Evolutionary conservation across 2,113 vertebrate species (phyloP), one percentile per base, ranked within the genome.

Genomic region (Gopherus flavomarginatus): DNA sequence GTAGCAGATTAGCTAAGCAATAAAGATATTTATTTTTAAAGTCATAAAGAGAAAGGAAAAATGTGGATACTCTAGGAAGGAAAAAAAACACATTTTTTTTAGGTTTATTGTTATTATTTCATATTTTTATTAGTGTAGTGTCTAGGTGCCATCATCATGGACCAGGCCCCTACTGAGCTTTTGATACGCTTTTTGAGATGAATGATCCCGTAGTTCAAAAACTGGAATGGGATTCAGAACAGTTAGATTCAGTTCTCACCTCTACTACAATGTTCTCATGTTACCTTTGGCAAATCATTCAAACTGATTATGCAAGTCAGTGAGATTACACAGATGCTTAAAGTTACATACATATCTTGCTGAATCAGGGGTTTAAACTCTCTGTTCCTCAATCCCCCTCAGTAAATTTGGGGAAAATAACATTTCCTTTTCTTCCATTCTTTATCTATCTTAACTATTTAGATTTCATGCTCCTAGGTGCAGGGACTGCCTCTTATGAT

Each of bases 21-120:
- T 90, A 90, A 87, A 94, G 44, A 65, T 89, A 85, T 93, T 83
- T 93, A 80, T 49, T 52, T 89, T 87, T 90, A 89, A 85, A 83
- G 92, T 90, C 86, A 92, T 89, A 83, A 59, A 93, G 54, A 94
- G 91, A 91, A 89, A 88, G 83, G 83, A 93, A 85, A 88, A 86
- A 90, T 62, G 31, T 65, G 85, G 81, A 44, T 4, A 26, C 19
- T 38, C n/a, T 81, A 78, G 85, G 78, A n/a, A n/a, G 75, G 84
- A 94, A 54, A 44, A 94, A 59, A 65, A 94, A 69, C 57, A 2
- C 21, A 53, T 38, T 75, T 87, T 77, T 56, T 85, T 75, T 59
- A n/a, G 11, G 44, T 82, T 72, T 31, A 10, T 57, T 1, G 2
- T 26, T 90, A 44, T 9, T 87, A 78, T 50, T n/a, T 65, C 19